A percentile compares a stretch with the other conserved stretches of the same genome.
These are phyloP conservation scores for Nemapogon koenigi DNA, from an alignment of 2,888 invertebrate genomes.

Conservation along the genomic window DNA sequence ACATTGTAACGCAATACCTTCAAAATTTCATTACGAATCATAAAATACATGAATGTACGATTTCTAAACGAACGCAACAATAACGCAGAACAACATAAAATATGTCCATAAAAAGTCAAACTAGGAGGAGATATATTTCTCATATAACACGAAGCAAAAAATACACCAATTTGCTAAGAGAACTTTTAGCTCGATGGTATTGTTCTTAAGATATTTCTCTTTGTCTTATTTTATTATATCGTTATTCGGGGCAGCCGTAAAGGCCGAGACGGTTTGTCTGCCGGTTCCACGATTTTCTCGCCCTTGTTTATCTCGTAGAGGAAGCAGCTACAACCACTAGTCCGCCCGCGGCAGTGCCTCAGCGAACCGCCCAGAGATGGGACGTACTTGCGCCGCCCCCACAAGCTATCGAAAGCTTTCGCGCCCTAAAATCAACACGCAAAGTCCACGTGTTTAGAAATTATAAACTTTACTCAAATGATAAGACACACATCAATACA, in stretches of 20 bases:
- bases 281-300: conserved; percentile 51
- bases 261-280: conserved; percentile 63
- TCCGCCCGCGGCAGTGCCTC: conserved; percentile 46
- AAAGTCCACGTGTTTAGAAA: conserved; percentile 4
- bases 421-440: conserved; percentile 1
- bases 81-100: too few relatives aligned
- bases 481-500: conserved; percentile 31
- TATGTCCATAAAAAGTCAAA: too few relatives aligned
- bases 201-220: conserved; percentile 35
- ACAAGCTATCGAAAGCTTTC: conserved; percentile 24
- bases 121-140: too few relatives aligned
- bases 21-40: too few relatives aligned
- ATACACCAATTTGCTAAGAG: conserved; percentile 8
- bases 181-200: conserved; percentile 10
- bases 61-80: too few relatives aligned
- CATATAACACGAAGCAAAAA: conserved; percentile 5
- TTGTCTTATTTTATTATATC: conserved; percentile 54
- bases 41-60: too few relatives aligned
- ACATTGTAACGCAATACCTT: too few relatives aligned
- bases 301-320: conserved; percentile 57
- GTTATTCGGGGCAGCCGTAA: conserved; percentile 42
- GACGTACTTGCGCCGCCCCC: conserved; percentile 36
- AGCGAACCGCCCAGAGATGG: conserved; percentile 43
- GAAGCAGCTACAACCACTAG: conserved; percentile 23
- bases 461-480: neutral